phyloP scores from a whole-genome alignment of 2,888 invertebrate species.

The Didymodactylos carnosus region DNA sequence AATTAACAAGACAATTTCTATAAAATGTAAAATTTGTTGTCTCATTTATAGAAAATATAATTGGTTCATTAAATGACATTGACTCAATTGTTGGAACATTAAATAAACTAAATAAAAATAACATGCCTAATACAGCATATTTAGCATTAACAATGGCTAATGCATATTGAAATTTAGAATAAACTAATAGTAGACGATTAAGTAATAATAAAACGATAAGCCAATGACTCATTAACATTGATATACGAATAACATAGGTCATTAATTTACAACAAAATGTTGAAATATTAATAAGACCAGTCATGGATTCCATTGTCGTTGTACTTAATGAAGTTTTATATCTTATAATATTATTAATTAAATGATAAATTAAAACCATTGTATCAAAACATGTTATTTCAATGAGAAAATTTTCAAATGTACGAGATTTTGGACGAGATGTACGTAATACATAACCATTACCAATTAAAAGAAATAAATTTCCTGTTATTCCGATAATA shows the following conservation, averaged over 20 bases:
- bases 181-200: neutral
- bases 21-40: neutral
- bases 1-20: neutral
- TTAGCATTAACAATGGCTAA: neutral
- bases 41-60: neutral
- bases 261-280: neutral
- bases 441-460: neutral
- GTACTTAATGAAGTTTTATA: neutral
- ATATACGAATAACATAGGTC: neutral
- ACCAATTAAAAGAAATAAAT: neutral
- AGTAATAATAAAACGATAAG: neutral
- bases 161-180: neutral
- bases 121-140: neutral
- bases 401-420: neutral
- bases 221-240: neutral
- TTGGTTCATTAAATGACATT: neutral
- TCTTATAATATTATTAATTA: neutral
- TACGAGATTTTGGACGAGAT: neutral
- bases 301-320: neutral
- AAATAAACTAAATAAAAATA: neutral
- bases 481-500: neutral
- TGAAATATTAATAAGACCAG: neutral
- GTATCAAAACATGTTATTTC: neutral
- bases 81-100: neutral
- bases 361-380: neutral